Evolutionary conservation across 2,113 vertebrate species (phyloP).

Genomic region (Campylomormyrus tamandua): DNA sequence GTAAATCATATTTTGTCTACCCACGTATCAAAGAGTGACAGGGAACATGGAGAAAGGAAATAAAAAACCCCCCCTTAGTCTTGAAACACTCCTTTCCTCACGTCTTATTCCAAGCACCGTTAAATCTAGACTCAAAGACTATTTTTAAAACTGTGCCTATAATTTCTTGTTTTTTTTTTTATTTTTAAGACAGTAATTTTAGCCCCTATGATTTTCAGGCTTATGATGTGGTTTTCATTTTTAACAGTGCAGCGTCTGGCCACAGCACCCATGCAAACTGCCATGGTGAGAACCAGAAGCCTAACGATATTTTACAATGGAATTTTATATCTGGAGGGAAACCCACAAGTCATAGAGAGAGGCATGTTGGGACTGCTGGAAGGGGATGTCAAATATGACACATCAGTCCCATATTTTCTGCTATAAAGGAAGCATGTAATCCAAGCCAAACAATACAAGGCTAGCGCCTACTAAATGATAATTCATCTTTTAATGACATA

Average conservation of each 20-base stretch:
- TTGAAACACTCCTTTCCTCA: conserved; percentile 22
- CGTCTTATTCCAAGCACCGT: conserved; percentile 30
- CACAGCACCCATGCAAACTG: conserved; percentile 34
- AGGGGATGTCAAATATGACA: not conserved
- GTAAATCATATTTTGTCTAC: not conserved
- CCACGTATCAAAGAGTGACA: not conserved
- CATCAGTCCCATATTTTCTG: not conserved
- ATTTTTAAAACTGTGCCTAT: conserved; percentile 52
- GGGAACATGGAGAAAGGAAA: not conserved
- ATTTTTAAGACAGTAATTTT: conserved; percentile 42
- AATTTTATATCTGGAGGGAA: not conserved
- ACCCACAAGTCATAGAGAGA: not conserved
- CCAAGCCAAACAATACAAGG: not conserved
- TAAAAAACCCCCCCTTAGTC: not conserved
- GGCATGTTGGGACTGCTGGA: not conserved
- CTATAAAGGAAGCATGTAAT: not conserved
- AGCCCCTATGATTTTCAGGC: conserved; percentile 47
- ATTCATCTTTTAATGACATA: not conserved
- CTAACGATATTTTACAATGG: conserved; percentile 17
- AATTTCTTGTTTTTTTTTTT: conserved; percentile 48
- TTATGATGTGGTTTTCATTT: conserved; percentile 44
- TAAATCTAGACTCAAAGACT: conserved; percentile 40
- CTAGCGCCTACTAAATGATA: not conserved
- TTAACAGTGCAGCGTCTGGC: conserved; percentile 37
- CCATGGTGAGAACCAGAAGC: conserved; percentile 17